Evolutionary conservation across 2,113 vertebrate species (phyloP).

Genomic region (Oncorhynchus tshawytscha): DNA sequence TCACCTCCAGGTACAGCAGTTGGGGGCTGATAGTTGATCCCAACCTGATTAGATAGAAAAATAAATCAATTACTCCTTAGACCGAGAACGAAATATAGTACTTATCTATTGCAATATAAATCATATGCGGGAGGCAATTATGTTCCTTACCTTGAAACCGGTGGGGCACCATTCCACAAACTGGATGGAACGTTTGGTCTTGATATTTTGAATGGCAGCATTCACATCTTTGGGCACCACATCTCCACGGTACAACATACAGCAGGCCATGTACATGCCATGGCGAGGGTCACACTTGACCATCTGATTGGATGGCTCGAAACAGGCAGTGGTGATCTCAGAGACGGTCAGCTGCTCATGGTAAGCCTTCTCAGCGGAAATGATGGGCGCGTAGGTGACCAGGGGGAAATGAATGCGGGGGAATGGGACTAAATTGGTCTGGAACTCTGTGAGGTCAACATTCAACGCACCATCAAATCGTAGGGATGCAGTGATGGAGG

Average conservation of each 20-base stretch:
- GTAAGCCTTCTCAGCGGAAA: slow-evolving; percentile 85
- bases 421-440: slow-evolving; percentile 86
- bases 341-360: slow-evolving; percentile 82
- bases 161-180: slow-evolving; percentile 89
- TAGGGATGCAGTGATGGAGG: slow-evolving; percentile 85
- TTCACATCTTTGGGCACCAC: slow-evolving; percentile 86
- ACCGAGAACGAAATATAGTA: too few relatives aligned
- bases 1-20: slow-evolving; percentile 83
- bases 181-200: slow-evolving; percentile 82
- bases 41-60: slow-evolving; percentile 69
- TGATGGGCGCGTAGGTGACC: slow-evolving; percentile 82
- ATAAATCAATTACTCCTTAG: neutral
- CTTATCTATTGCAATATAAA: neutral
- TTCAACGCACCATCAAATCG: slow-evolving; percentile 84
- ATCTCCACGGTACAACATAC: slow-evolving; percentile 82
- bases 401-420: slow-evolving; percentile 85
- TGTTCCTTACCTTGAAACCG: slow-evolving; percentile 81
- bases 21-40: slow-evolving; percentile 86
- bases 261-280: slow-evolving; percentile 88
- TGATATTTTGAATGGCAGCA: slow-evolving; percentile 80
- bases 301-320: slow-evolving; percentile 85
- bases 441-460: slow-evolving; percentile 85
- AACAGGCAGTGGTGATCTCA: slow-evolving; percentile 85
- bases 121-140: neutral
- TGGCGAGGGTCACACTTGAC: slow-evolving; percentile 84